phyloP scores from a whole-genome alignment of 2,888 invertebrate genomes.

The Metellina segmentata region DNA sequence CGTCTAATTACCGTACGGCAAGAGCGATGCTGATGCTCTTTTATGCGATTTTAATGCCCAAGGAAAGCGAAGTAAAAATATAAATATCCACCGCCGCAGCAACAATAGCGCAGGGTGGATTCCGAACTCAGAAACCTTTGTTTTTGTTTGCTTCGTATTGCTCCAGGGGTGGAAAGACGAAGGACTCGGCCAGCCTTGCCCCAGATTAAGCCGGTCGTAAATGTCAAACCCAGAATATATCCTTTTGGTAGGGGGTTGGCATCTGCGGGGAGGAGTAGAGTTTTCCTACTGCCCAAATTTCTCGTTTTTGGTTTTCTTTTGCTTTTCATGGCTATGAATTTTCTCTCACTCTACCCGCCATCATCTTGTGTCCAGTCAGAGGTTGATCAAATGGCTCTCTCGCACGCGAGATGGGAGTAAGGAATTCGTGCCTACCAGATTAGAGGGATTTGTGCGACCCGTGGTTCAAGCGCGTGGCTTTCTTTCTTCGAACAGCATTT shows the following conservation, averaged over 20 bases:
- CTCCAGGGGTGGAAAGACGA: not conserved
- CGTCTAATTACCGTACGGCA: not conserved
- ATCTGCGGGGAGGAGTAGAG: not conserved
- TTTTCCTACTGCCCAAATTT: conserved; percentile 59
- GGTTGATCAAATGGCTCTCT: conserved; percentile 26
- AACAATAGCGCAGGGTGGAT: not conserved
- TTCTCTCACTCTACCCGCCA: not conserved
- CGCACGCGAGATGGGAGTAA: conserved; percentile 38
- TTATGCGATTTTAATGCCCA: conserved; percentile 50
- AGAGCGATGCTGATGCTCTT: not conserved
- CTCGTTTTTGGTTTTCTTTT: conserved; percentile 15
- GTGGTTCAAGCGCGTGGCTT: not conserved
- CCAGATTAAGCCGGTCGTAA: conserved; percentile 63
- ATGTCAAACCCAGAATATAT: conserved; percentile 67
- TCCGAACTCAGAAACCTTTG: not conserved
- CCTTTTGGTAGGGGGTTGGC: not conserved
- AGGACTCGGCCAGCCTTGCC: conserved; percentile 13
- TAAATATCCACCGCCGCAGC: not conserved
- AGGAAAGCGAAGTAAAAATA: conserved; percentile 1
- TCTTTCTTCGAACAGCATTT: too few relatives aligned
- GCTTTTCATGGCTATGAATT: conserved; percentile 57
- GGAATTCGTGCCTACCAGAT: conserved; percentile 59
- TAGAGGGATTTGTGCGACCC: conserved; percentile 16
- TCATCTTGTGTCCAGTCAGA: not conserved
- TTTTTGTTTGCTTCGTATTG: conserved; percentile 11